These are phyloP conservation scores for Amblyjoppa proteus DNA, from an alignment of 2,888 invertebrate genomes.

Conservation along the genomic window DNA sequence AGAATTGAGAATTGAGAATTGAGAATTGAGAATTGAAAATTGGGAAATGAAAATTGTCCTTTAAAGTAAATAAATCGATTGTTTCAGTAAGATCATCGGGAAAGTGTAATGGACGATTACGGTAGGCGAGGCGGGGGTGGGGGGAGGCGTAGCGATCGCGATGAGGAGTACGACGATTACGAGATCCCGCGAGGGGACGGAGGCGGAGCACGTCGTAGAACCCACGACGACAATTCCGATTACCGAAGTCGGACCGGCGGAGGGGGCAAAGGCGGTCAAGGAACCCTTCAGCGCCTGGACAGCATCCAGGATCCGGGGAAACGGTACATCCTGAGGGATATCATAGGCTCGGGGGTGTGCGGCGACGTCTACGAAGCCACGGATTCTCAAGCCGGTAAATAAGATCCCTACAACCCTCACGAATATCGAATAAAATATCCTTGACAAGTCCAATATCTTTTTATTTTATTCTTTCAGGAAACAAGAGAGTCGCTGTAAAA, in stretches of 20 bases:
- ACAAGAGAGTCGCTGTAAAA: conserved; percentile 93
- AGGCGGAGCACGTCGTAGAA: conserved; percentile 49
- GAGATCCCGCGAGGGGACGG: conserved; percentile 42
- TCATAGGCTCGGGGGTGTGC: conserved; percentile 91
- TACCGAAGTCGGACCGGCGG: conserved; percentile 68
- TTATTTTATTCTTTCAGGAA: conserved; percentile 76
- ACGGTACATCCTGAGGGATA: conserved; percentile 90
- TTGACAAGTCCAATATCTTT: background rate
- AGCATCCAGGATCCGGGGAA: conserved; percentile 92
- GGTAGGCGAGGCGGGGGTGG: conserved; percentile 52
- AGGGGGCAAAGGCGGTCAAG: conserved; percentile 53
- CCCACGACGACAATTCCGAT: conserved; percentile 58
- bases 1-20: no score
- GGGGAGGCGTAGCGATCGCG: conserved; percentile 55
- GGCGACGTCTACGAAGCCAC: conserved; percentile 91
- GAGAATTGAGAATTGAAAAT: no score
- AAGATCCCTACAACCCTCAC: conserved; percentile 23
- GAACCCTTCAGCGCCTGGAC: conserved; percentile 84
- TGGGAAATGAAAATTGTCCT: no score
- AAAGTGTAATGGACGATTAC: conserved; percentile 50
- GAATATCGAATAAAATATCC: background rate
- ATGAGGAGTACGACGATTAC: conserved; percentile 62
- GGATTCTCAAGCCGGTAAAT: conserved; percentile 89
- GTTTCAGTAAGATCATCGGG: conserved; percentile 2
- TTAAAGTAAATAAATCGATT: background rate